Conservation (phyloP, 2,888 invertebrate species). For the Muschampia plurimacula region DNA sequence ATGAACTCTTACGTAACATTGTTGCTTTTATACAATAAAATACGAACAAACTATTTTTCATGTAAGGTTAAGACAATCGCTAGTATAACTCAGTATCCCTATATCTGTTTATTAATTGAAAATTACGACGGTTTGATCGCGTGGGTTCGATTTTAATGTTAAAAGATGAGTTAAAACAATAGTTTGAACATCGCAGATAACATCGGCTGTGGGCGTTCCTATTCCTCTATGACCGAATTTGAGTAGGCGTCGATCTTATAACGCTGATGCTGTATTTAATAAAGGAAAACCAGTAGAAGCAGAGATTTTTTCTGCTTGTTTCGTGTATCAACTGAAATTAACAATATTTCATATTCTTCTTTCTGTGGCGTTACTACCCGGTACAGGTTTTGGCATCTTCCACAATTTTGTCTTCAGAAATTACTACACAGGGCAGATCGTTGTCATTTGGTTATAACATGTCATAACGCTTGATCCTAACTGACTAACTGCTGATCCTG, state of each 20-base stretch:
- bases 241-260: constrained; percentile 37
- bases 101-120: constrained; percentile 24
- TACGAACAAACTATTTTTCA: too few species aligned
- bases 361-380: too few species aligned
- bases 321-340: neutral
- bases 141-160: constrained; percentile 32
- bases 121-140: constrained; percentile 23
- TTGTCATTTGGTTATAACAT: too few species aligned
- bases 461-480: too few species aligned
- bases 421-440: too few species aligned
- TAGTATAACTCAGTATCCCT: constrained; percentile 15
- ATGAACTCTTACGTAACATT: neutral
- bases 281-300: constrained; percentile 7
- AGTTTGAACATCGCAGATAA: constrained; percentile 34
- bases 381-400: too few species aligned
- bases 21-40: too few species aligned
- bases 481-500: too few species aligned
- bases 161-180: constrained; percentile 39
- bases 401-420: too few species aligned
- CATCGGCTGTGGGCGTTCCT: constrained; percentile 27
- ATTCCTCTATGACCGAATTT: constrained; percentile 28
- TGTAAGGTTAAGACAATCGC: neutral
- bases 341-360: neutral
- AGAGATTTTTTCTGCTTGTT: neutral
- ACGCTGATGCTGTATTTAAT: constrained; percentile 15